Evolutionary conservation across 2,797 vertebrate species (phyloP), one percentile per base, ranked within the genome.

Genomic region (Paratrypauchen microcephalus): DNA sequence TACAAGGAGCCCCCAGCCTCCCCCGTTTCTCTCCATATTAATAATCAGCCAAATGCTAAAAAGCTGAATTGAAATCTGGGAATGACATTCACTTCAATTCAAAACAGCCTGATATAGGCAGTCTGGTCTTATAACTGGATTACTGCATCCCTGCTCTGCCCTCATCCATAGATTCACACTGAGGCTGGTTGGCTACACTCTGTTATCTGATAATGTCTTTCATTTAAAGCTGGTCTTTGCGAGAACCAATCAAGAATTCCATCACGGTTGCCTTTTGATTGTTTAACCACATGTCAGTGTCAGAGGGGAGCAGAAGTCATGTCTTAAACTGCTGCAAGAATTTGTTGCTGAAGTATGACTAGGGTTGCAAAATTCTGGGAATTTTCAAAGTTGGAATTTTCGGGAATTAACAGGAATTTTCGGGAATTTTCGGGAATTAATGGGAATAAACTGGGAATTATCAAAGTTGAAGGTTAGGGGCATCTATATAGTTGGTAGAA

Each of bases 21-120:
- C 12, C 12, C 12, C 41, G 5, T 45, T 45, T 45, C 15, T 15
- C 41, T 45, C 13, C 41, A 45, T 45, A 45, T 15, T 69, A 50
- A 19, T 74, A 78, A 78, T 77, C 74, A 76, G 4, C 1, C 13
- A 74, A 72, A 84, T 70, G 80, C 60, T 73, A 73, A 87, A 88
- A 77, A 79, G 66, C 66, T 71, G 75, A 87, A 87, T 83, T 36
- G 9, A 83, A 86, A 89, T 79, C 69, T 77, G 61, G 55, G 66
- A 75, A 83, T 47, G 67, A 77, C 84, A 89, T 90, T 87, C 88
- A 91, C 85, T 82, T 81, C 81, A 82, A 86, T 81, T 89, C 83
- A 81, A 81, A 86, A 82, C 79, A 74, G 21, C 52, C 63, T 15
- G 54, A 48, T 23, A 23, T 55, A 23, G 26, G 19, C 80, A 72